Evolutionary conservation across 2,888 invertebrate genomes (phyloP), one percentile per base, ranked within the genome.

Genomic region (Pachydiplax longipennis): DNA sequence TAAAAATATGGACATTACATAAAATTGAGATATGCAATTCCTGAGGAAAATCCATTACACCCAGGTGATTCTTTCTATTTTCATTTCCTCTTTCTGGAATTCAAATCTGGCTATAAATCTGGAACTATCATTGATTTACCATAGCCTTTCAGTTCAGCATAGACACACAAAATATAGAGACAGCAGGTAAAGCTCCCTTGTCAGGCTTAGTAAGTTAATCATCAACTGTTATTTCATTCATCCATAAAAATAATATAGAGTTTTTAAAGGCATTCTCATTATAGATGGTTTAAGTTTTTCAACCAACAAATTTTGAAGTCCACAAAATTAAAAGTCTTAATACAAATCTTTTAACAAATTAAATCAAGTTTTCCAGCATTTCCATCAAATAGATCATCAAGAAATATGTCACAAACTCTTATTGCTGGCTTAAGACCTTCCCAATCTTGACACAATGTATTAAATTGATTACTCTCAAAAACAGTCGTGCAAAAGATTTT

Each of bases 321-420:
- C 61, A 61, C 87, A 87, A 37, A 87, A 37, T 61, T 6, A 22
- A 87, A 61, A 37, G 37, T 35, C n/a, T 87, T n/a, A 61, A 12
- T 83, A 83, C 15, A 58, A 31, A 48, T 83, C 5, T 53, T 83
- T 48, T 53, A 83, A 73, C 44, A 83, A 83, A 83, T 58, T 58
- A 83, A 82, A 58, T 83, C 53, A 13, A 61, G 22, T 61, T 58
- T n/a, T n/a, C 83, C 83, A 83, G 83, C 83, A 35, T 31, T 31
- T 53, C 15, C 61, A 35, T 58, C 6, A 8, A 83, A 58, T 61
- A 83, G 53, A 53, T 58, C 53, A 81, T 58, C 83, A 35, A 6
- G 83, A 58, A 58, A 58, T 18, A 83, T 35, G 58, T 83, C 48
- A 31, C 83, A 35, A 83, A 83, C 83, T 83, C 35, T 83, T 73